These are phyloP conservation scores for Drosophila orosa DNA, from an alignment of 1,140 invertebrate genomes.

Conservation along the genomic window DNA sequence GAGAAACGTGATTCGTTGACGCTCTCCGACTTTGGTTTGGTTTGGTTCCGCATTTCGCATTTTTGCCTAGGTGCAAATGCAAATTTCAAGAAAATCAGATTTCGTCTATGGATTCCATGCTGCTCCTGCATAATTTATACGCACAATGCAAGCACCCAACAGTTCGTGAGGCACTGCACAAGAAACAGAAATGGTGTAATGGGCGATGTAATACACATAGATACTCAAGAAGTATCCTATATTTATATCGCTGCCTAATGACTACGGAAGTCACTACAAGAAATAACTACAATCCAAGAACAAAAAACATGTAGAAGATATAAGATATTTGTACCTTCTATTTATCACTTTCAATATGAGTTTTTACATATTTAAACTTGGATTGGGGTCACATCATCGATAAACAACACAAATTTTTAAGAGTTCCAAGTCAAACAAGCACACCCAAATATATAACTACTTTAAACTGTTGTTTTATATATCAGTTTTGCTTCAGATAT, in stretches of 20 bases:
- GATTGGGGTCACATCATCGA: too few species aligned
- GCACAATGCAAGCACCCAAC: constrained; percentile 57
- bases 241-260: constrained; percentile 10
- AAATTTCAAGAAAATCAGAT: constrained; percentile 68
- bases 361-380: too few species aligned
- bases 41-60: constrained; percentile 52
- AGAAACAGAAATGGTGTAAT: constrained; percentile 40
- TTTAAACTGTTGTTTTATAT: too few species aligned
- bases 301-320: background rate
- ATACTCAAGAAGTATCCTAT: constrained; percentile 7
- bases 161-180: constrained; percentile 34
- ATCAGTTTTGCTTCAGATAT: too few species aligned
- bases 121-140: constrained; percentile 71
- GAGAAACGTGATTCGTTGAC: constrained; percentile 70
- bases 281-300: background rate
- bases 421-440: too few species aligned
- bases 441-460: too few species aligned
- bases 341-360: background rate
- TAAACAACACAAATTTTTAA: too few species aligned
- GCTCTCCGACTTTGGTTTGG: constrained; percentile 40
- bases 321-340: background rate
- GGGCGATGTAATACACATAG: constrained; percentile 41
- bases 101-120: constrained; percentile 58
- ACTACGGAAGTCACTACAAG: background rate
- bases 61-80: constrained; percentile 74